phyloP scores from a whole-genome alignment of 2,797 vertebrate genomes.

The Syngnathus acus region DNA sequence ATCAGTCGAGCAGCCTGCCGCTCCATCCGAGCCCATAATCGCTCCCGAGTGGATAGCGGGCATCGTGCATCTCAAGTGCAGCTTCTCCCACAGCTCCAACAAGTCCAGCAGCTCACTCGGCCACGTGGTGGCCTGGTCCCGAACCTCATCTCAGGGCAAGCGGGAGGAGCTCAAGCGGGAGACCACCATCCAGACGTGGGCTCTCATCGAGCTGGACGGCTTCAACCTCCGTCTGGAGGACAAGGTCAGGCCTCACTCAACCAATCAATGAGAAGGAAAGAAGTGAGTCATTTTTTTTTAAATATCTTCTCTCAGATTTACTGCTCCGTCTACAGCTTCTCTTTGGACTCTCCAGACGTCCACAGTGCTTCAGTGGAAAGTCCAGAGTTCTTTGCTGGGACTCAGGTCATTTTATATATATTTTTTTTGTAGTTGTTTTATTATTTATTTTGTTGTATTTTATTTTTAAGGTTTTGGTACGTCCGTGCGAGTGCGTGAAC shows the following conservation, averaged over 20 bases:
- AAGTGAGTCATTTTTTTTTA: not conserved
- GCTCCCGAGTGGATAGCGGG: slow-evolving; percentile 60
- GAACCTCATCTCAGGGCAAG: slow-evolving; percentile 71
- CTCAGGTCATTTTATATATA: slow-evolving; percentile 43
- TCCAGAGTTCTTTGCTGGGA: slow-evolving; percentile 82
- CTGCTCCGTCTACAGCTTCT: slow-evolving; percentile 80
- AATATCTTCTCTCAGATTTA: slow-evolving; percentile 70
- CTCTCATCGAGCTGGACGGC: slow-evolving; percentile 83
- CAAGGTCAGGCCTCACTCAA: slow-evolving; percentile 47
- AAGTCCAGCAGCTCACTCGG: slow-evolving; percentile 61
- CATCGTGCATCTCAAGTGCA: slow-evolving; percentile 74
- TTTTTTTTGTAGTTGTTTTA: too few relatives aligned
- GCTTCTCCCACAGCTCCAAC: slow-evolving; percentile 66
- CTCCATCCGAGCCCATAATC: slow-evolving; percentile 64
- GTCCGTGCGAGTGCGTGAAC: slow-evolving; percentile 78
- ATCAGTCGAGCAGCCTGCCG: slow-evolving; percentile 52
- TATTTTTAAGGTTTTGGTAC: slow-evolving; percentile 72
- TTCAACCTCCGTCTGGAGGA: slow-evolving; percentile 86
- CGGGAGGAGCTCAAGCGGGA: slow-evolving; percentile 82
- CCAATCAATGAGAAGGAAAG: not conserved
- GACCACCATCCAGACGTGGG: slow-evolving; percentile 71
- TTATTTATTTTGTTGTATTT: not conserved
- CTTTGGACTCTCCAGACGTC: slow-evolving; percentile 72
- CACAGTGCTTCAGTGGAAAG: slow-evolving; percentile 71
- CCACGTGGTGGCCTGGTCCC: slow-evolving; percentile 78